These are phyloP conservation scores for Trachelus troglodyta DNA, from an alignment of 2,888 invertebrate genomes.

Conservation along the genomic window DNA sequence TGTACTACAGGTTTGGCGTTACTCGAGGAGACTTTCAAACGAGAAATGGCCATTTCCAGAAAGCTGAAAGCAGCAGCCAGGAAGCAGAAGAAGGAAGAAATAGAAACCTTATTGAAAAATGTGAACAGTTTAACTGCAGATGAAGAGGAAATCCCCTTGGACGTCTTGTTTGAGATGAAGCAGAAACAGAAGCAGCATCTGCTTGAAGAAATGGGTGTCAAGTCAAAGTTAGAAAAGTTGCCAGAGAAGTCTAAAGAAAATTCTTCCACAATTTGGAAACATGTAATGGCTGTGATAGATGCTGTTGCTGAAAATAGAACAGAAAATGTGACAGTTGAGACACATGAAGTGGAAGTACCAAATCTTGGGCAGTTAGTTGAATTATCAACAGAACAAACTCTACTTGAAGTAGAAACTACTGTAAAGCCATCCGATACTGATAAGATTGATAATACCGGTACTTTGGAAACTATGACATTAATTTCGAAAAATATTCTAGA, in stretches of 20 bases:
- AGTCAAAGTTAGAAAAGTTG: slow-evolving; percentile 26
- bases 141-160: slow-evolving; percentile 37
- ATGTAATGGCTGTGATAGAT: slow-evolving; percentile 47
- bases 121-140: slow-evolving; percentile 27
- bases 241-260: slow-evolving; percentile 19
- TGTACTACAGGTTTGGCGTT: slow-evolving; percentile 48
- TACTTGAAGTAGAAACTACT: background rate
- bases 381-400: slow-evolving; percentile 6
- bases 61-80: slow-evolving; percentile 28
- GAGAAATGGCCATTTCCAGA: slow-evolving; percentile 41
- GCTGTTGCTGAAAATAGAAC: slow-evolving; percentile 43
- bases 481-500: background rate
- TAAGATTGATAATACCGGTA: background rate
- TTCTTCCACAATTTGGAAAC: slow-evolving; percentile 30
- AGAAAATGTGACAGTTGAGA: background rate
- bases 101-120: background rate
- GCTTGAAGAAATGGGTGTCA: slow-evolving; percentile 11
- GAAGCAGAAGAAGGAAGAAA: slow-evolving; percentile 25
- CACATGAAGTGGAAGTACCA: background rate
- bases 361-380: slow-evolving; percentile 9
- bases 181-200: background rate
- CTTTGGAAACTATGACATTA: background rate
- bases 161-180: slow-evolving; percentile 11
- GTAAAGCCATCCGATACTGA: background rate
- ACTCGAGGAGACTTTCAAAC: slow-evolving; percentile 52